Evolutionary conservation across 1,140 invertebrate species (phyloP), one percentile per base, ranked within the genome.

Genomic region (Globodera ellingtonae): DNA sequence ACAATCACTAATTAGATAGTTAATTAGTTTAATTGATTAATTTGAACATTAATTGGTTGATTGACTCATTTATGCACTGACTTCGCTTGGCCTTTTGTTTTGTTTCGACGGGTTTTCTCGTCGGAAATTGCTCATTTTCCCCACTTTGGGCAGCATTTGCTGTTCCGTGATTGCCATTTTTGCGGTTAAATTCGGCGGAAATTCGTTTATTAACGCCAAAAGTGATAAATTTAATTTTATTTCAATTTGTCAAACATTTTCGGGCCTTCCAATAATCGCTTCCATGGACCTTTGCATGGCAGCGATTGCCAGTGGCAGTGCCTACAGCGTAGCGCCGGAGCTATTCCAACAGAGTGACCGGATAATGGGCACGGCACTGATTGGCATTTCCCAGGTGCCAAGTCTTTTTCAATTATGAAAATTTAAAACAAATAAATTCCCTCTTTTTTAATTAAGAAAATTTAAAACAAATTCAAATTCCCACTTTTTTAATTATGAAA

Each of bases 81-180:
- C 85, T 47, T 83, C 79, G 47, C 77, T 84, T 69, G 4, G 77
- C 15, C 66, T 82, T n/a, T 56, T 86, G 24, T 84, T 83, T 75
- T 83, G 82, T 82, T 84, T 84, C 56, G 83, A 84, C 13, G 52
- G 62, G 3, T 86, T 84, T 70, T 84, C 83, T 21, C 82, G 83
- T 47, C 56, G 79, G 15, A 18, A 56, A 52, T 67, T 84, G 69
- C 70, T 84, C 56, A 86, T 84, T 44, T 7, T 84, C 18, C 83
- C 83, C 4, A 84, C 83, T n/a, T 46, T 84, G 24, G 78, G 65
- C 15, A 86, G 84, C 47, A 74, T 86, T 35, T 18, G 74, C 35
- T 75, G 59, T 48, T 44, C 84, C 47, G 15, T 75, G 6, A 6
- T 75, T 7, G 24, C 73, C 6, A 59, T 75, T 59, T 75, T 6